These are phyloP conservation scores for Scomber japonicus DNA, from an alignment of 2,113 vertebrate genomes.

Conservation along the genomic window DNA sequence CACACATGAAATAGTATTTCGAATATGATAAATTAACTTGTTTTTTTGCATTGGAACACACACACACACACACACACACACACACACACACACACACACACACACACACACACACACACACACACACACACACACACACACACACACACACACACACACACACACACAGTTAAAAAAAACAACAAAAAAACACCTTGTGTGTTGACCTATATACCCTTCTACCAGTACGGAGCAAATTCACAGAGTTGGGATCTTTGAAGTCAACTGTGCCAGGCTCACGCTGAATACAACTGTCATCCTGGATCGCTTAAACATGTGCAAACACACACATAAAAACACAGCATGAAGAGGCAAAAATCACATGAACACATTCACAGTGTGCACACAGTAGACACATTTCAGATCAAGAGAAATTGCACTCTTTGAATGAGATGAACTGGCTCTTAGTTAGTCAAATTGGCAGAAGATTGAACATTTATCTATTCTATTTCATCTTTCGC, in stretches of 20 bases:
- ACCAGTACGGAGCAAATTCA: constrained; percentile 25
- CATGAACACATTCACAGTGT: neutral
- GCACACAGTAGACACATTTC: constrained; percentile 4
- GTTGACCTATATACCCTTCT: constrained; percentile 30
- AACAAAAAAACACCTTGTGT: neutral
- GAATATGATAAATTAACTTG: neutral
- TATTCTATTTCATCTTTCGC: constrained; percentile 1
- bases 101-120: no score
- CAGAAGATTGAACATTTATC: constrained; percentile 30
- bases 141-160: no score
- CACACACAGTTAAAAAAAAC: no score
- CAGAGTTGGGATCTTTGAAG: constrained; percentile 42
- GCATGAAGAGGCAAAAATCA: neutral
- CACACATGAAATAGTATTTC: no score
- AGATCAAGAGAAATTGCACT: constrained; percentile 6
- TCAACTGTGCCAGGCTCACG: constrained; percentile 17
- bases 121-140: no score
- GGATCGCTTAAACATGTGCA: constrained; percentile 28
- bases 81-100: no score
- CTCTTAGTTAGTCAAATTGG: neutral
- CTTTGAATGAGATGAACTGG: neutral
- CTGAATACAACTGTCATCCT: constrained; percentile 46
- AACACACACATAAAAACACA: neutral
- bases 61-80: neutral
- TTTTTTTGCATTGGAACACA: neutral